Base-by-base conservation (phyloP, 2,113 vertebrate genomes). In the Pithys albifrons region DNA sequence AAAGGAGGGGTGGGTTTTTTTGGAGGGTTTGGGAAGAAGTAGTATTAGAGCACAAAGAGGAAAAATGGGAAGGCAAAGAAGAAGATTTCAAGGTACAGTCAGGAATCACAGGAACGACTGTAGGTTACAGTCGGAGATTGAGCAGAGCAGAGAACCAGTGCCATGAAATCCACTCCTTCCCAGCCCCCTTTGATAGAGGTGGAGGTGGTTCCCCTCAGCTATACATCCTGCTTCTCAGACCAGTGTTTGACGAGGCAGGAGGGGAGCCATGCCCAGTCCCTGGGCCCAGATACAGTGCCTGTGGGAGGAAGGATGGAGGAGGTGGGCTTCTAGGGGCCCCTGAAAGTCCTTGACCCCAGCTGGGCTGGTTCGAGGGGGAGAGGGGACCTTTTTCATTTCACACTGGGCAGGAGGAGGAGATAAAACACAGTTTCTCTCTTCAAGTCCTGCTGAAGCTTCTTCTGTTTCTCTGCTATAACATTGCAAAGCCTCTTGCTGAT, bases 81-180 rank as follows among this genome's bases (percentile, higher is more conserved):
- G 48, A 83, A 46, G 49, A 79, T 87, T 87, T 86, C 89, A 85
- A 71, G 35, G 76, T 90, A 84, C 95, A 95, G 51, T 96, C 77
- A 75, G 64, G 89, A 96, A 37, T 29, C 51, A 41, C 46, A 89
- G 76, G 49, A 43, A 51, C 0, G 0, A 59, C 59, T 84, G 73
- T 67, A 70, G 76, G 48, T 84, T 89, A 41, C 39, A 74, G 39
- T 12, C 54, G 54, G 43, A 80, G 37, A 69, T 19, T 73, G 0
- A 7, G 61, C 52, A 82, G 62, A 69, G 37, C 51, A 71, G 69
- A 81, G 14, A 19, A 25, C 28, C 65, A 61, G 45, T 87, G 49
- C 41, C 12, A 1, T 16, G 51, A 59, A 17, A 62, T 48, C 61
- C 64, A 23, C 45, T 85, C 41, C 37, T 77, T 92, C 73, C 70